A percentile compares a stretch with the other conserved stretches of the same genome.
phyloP scores from a whole-genome alignment of 2,888 invertebrate species.

The Stenodema calcarata region DNA sequence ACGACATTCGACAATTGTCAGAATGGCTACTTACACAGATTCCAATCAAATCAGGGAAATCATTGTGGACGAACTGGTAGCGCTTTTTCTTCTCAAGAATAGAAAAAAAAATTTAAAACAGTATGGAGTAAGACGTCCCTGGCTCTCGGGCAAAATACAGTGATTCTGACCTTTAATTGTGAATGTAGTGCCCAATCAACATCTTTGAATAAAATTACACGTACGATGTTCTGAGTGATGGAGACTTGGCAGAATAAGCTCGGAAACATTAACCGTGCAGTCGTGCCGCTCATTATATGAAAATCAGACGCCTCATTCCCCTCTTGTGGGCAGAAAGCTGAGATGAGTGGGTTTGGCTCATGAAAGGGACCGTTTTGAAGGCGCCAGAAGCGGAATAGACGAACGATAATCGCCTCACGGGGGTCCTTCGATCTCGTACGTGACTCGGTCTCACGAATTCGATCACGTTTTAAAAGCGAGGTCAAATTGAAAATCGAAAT shows the following conservation, averaged over 20 bases:
- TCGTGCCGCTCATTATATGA: not conserved
- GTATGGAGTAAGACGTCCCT: too few relatives aligned
- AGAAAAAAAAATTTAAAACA: too few relatives aligned
- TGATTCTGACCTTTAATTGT: too few relatives aligned
- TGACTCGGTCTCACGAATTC: not conserved
- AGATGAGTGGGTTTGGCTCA: not conserved
- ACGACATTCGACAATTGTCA: too few relatives aligned
- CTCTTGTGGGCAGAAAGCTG: not conserved
- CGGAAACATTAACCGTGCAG: not conserved
- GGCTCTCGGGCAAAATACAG: too few relatives aligned
- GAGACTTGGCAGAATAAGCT: not conserved
- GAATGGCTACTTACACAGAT: too few relatives aligned
- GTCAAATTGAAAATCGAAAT: not conserved
- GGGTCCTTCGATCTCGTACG: not conserved
- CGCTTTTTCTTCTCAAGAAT: too few relatives aligned
- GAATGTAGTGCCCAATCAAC: too few relatives aligned
- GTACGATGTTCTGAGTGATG: not conserved
- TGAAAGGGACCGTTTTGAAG: not conserved
- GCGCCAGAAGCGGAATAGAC: not conserved
- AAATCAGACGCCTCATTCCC: not conserved
- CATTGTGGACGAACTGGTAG: too few relatives aligned
- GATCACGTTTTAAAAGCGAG: not conserved
- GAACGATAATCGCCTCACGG: not conserved
- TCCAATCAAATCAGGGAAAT: too few relatives aligned
- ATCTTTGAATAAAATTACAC: too few relatives aligned